A percentile compares a stretch with the other conserved stretches of the same genome.
These are phyloP conservation scores for Hyaena hyaena DNA, from an alignment of 2,113 vertebrate species.

Conservation along the genomic window DNA sequence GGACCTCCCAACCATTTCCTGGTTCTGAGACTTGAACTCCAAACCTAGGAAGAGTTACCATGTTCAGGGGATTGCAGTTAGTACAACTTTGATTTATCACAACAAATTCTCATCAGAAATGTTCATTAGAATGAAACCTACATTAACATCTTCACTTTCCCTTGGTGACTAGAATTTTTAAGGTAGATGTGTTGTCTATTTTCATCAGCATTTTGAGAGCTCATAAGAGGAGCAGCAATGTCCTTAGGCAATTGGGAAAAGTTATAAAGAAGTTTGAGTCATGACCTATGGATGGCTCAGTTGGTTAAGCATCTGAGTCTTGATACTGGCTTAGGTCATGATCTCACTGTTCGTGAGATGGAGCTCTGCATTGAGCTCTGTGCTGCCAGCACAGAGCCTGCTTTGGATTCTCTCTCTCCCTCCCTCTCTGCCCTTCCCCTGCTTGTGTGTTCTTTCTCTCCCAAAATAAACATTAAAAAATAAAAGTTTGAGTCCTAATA, in stretches of 20 bases:
- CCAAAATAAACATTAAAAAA: background rate
- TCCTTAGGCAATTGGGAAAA: slow-evolving; percentile 28
- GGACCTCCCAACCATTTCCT: background rate
- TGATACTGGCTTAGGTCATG: background rate
- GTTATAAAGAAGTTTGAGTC: background rate
- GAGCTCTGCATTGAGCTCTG: background rate
- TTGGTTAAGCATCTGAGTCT: background rate
- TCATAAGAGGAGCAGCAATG: background rate
- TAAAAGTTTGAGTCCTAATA: background rate
- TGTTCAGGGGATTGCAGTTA: background rate
- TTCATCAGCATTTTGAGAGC: slow-evolving; percentile 19
- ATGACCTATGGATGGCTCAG: background rate
- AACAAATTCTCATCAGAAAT: slow-evolving; percentile 33
- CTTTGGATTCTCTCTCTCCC: background rate
- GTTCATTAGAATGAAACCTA: slow-evolving; percentile 1
- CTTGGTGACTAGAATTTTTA: slow-evolving; percentile 34
- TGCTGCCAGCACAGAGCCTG: background rate
- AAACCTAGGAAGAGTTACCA: background rate
- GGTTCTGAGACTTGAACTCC: background rate
- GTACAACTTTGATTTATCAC: background rate
- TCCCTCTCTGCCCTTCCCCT: background rate
- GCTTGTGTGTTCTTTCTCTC: background rate
- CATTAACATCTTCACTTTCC: background rate
- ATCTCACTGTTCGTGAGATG: background rate
- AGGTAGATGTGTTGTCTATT: background rate